Evolutionary conservation across 2,797 vertebrate genomes (phyloP).

Genomic region (Harpagifer antarcticus): DNA sequence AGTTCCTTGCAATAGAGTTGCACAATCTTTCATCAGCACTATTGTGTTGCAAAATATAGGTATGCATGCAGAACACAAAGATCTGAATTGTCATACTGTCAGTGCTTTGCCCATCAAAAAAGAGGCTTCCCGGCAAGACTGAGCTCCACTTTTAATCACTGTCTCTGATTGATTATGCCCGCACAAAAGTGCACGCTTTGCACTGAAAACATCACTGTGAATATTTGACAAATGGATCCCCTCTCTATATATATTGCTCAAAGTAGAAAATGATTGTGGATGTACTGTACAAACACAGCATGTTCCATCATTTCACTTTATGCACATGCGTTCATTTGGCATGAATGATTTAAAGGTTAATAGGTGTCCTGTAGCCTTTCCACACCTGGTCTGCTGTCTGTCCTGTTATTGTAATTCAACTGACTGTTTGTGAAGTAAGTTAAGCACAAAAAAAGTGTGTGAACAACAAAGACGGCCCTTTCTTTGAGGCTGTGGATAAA

Average conservation of each 20-base stretch:
- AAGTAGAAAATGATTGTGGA: conserved; percentile 49
- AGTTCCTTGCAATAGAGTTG: conserved; percentile 53
- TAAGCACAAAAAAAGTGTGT: conserved; percentile 21
- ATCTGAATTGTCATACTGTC: conserved; percentile 68
- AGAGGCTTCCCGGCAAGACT: conserved; percentile 73
- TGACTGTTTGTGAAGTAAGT: conserved; percentile 33
- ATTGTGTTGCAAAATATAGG: conserved; percentile 73
- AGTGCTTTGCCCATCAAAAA: conserved; percentile 67
- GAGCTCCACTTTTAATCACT: conserved; percentile 75
- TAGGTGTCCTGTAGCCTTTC: conserved; percentile 30
- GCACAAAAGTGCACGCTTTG: conserved; percentile 76
- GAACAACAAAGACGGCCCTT: conserved; percentile 7
- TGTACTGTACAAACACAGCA: conserved; percentile 25
- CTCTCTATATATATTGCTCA: conserved; percentile 58
- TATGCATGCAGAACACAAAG: conserved; percentile 67
- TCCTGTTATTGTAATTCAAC: conserved; percentile 28
- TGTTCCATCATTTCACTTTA: conserved; percentile 35
- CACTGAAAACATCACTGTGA: conserved; percentile 74
- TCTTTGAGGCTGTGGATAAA: conserved; percentile 31
- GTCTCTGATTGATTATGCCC: conserved; percentile 77
- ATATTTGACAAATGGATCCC: conserved; percentile 80
- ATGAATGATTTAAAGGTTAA: conserved; percentile 43
- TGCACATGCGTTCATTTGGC: conserved; percentile 21
- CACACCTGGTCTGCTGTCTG: conserved; percentile 17
- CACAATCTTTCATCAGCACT: conserved; percentile 77